phyloP scores from a whole-genome alignment of 2,888 invertebrate genomes.

The Allolobophora icterica region DNA sequence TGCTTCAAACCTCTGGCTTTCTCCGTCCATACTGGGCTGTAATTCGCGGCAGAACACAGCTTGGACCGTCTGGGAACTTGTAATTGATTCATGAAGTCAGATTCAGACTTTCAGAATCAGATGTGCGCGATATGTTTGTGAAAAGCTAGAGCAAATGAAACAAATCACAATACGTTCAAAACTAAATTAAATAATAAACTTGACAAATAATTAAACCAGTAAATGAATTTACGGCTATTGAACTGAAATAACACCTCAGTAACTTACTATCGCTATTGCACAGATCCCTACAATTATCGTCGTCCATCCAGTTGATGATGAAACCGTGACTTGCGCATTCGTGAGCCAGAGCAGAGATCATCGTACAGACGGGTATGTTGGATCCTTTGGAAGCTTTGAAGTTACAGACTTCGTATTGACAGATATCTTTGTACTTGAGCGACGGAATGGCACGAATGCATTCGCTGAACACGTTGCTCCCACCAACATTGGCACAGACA shows the following conservation, averaged over 20 bases:
- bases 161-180: not conserved
- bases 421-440: conserved; percentile 71
- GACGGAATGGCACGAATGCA: conserved; percentile 80
- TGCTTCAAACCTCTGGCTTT: no score
- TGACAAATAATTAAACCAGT: not conserved
- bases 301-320: conserved; percentile 76
- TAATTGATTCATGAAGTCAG: no score
- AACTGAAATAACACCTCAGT: not conserved
- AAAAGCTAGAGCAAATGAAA: no score
- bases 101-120: no score
- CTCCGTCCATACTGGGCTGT: no score
- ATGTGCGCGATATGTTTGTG: no score
- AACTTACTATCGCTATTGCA: conserved; percentile 27
- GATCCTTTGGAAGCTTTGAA: conserved; percentile 30
- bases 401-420: conserved; percentile 27
- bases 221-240: not conserved
- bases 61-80: no score
- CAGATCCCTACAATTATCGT: conserved; percentile 20
- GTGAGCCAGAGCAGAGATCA: conserved; percentile 79
- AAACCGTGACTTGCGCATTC: conserved; percentile 77
- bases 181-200: not conserved
- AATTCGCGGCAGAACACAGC: no score
- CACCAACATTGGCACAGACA: conserved; percentile 38
- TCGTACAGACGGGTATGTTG: conserved; percentile 66
- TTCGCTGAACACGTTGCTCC: conserved; percentile 39